Conservation (phyloP, 1,140 invertebrate species). For the Drosophila lowei region DNA sequence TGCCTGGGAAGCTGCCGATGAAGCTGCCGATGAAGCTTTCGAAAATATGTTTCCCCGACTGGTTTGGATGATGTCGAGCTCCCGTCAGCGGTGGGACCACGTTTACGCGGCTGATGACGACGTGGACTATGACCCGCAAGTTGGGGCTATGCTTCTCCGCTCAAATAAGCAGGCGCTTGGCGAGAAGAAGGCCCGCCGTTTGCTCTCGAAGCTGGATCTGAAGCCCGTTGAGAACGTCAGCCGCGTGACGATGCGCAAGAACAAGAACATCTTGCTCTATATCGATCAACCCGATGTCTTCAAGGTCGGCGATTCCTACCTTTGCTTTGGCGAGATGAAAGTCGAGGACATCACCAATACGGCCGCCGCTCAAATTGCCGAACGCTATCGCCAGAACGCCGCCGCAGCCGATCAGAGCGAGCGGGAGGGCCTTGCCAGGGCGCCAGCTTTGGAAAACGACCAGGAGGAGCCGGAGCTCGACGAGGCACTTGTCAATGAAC, state of each 20-base stretch:
- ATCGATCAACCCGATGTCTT: slow-evolving; percentile 61
- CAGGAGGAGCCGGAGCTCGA: slow-evolving; percentile 7
- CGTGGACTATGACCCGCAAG: too few species aligned
- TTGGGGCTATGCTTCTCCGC: not conserved
- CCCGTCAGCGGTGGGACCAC: too few species aligned
- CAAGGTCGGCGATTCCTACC: slow-evolving; percentile 33
- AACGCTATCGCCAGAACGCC: slow-evolving; percentile 26
- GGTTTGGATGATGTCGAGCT: too few species aligned
- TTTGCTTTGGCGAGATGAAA: slow-evolving; percentile 51
- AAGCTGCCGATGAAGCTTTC: too few species aligned
- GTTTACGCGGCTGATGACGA: too few species aligned
- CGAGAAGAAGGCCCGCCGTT: slow-evolving; percentile 67
- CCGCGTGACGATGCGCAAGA: slow-evolving; percentile 62
- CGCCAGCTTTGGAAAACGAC: slow-evolving; percentile 2
- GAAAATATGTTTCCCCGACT: too few species aligned
- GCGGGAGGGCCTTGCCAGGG: not conserved
- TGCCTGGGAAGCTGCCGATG: too few species aligned
- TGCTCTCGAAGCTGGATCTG: slow-evolving; percentile 57
- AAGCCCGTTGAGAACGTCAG: slow-evolving; percentile 42
- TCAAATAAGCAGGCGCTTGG: slow-evolving; percentile 35
- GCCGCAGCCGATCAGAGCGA: not conserved
- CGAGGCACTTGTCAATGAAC: not conserved
- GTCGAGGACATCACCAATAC: slow-evolving; percentile 49
- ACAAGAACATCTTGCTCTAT: slow-evolving; percentile 53
- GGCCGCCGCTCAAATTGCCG: slow-evolving; percentile 39